A percentile compares a stretch with the other conserved stretches of the same genome.
Conservation (phyloP, 2,888 invertebrate genomes). For the Salticus scenicus region DNA sequence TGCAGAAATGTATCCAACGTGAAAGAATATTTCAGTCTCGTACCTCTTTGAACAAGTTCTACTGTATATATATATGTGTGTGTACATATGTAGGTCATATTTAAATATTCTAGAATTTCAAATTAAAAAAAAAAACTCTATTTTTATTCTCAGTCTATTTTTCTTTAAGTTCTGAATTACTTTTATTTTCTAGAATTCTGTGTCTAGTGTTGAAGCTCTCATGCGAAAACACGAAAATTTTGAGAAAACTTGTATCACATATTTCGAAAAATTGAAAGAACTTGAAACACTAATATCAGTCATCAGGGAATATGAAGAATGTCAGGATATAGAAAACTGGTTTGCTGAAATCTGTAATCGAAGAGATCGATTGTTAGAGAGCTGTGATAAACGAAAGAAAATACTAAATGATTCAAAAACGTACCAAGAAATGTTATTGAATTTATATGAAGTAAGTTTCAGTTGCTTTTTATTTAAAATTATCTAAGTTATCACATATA, state of each 20-base stretch:
- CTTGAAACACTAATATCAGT: constrained; percentile 83
- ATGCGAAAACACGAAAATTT: constrained; percentile 95
- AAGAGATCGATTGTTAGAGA: constrained; percentile 82
- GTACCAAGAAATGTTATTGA: constrained; percentile 90
- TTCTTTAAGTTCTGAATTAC: too few relatives aligned
- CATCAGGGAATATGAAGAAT: constrained; percentile 84
- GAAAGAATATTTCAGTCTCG: too few relatives aligned
- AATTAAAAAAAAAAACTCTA: too few relatives aligned
- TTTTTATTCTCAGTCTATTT: too few relatives aligned
- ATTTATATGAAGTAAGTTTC: constrained; percentile 84
- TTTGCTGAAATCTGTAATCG: constrained; percentile 82
- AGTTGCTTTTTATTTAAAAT: too few relatives aligned
- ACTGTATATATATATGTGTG: too few relatives aligned
- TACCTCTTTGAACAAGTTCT: too few relatives aligned
- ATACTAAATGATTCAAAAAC: constrained; percentile 89
- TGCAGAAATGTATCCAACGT: too few relatives aligned
- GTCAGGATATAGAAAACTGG: constrained; percentile 81
- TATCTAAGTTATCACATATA: too few relatives aligned
- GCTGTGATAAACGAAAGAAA: constrained; percentile 81
- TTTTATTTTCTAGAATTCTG: constrained; percentile 76
- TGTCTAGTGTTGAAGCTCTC: constrained; percentile 88
- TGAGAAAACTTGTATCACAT: constrained; percentile 87
- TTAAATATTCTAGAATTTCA: too few relatives aligned
- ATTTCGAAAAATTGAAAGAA: constrained; percentile 85
- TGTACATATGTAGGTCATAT: too few relatives aligned